These are phyloP conservation scores for Alosa sapidissima DNA, from an alignment of 2,797 vertebrate genomes.

Conservation along the genomic window DNA sequence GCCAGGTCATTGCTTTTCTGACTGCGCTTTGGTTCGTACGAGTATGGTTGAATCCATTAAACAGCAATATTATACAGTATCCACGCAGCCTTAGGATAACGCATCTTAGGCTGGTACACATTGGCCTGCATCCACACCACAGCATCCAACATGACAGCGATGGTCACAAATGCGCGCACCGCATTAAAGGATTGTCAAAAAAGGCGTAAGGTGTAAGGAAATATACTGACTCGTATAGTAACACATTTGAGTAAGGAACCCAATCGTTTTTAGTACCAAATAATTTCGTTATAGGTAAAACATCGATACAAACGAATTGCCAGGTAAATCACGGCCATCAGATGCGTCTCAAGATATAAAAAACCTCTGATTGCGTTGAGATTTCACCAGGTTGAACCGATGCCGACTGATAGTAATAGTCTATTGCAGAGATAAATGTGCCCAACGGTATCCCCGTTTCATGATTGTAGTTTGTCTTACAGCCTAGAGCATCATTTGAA, in stretches of 20 bases:
- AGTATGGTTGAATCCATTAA: not conserved
- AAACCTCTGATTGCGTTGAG: not conserved
- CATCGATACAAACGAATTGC: not conserved
- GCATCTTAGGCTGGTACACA: not conserved
- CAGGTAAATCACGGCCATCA: not conserved
- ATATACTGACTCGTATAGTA: not conserved
- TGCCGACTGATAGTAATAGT: not conserved
- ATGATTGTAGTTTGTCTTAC: not conserved
- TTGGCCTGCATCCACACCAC: conserved; percentile 10
- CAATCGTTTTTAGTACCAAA: not conserved
- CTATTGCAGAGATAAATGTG: not conserved
- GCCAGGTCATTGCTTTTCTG: not conserved
- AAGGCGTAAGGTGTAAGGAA: not conserved
- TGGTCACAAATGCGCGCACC: not conserved
- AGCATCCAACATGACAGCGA: conserved; percentile 23
- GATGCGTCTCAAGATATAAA: not conserved
- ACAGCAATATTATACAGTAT: not conserved
- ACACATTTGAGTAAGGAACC: not conserved
- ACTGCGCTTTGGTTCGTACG: not conserved
- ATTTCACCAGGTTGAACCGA: not conserved
- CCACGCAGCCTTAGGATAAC: not conserved
- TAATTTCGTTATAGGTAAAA: not conserved
- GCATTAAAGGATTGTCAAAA: not conserved
- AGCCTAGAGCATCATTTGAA: not conserved
- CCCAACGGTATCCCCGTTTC: not conserved